Evolutionary conservation across 2,797 vertebrate species (phyloP).

Genomic region (Schizopygopsis pylzovi): DNA sequence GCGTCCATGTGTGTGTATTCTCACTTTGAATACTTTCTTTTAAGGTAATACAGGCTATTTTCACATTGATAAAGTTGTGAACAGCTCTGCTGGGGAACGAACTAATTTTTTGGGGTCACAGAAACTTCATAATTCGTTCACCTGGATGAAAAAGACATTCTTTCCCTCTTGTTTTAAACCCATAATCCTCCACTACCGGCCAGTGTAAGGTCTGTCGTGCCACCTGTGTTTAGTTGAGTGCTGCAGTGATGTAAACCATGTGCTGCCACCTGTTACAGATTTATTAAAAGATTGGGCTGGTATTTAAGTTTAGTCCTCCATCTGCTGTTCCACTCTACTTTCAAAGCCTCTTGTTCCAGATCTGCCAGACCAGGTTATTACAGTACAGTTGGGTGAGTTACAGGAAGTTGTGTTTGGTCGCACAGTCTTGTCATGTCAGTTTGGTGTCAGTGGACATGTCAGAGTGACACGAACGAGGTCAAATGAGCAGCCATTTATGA

Average conservation of each 20-base stretch:
- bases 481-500: constrained; percentile 75
- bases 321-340: constrained; percentile 44
- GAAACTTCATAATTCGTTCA: not conserved
- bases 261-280: constrained; percentile 50
- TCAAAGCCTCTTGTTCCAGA: constrained; percentile 43
- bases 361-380: constrained; percentile 37
- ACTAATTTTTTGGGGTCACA: not conserved
- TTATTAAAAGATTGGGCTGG: constrained; percentile 49
- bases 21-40: constrained; percentile 12
- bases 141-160: not conserved
- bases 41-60: constrained; percentile 14
- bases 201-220: constrained; percentile 14
- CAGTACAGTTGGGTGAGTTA: constrained; percentile 7
- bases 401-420: not conserved
- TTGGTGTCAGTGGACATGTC: constrained; percentile 14
- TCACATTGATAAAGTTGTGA: constrained; percentile 26
- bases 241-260: constrained; percentile 44
- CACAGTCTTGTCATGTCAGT: not conserved
- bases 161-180: constrained; percentile 23
- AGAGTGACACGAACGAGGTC: not conserved
- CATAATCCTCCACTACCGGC: constrained; percentile 35
- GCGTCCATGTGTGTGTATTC: constrained; percentile 53
- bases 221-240: constrained; percentile 19
- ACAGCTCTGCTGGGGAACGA: not conserved
- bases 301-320: constrained; percentile 51